These are phyloP conservation scores for Aleiodes sp. DNA, from an alignment of 1,140 invertebrate genomes.

Conservation along the genomic window DNA sequence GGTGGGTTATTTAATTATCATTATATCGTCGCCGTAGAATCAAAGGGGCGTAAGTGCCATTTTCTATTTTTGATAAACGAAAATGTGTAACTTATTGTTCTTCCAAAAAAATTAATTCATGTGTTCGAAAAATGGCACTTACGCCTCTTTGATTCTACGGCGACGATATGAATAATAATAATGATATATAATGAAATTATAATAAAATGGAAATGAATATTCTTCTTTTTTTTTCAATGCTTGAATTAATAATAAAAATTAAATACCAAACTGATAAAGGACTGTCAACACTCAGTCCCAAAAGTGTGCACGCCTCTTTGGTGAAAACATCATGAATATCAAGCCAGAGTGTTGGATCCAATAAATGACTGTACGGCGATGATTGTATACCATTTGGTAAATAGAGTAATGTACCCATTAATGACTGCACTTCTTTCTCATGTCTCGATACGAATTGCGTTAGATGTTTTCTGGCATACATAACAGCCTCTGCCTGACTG, in stretches of 20 bases:
- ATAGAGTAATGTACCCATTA: constrained; percentile 90
- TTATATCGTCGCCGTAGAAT: too few species aligned
- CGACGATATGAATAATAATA: too few species aligned
- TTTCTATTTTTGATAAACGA: too few species aligned
- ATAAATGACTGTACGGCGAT: constrained; percentile 83
- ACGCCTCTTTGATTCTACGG: too few species aligned
- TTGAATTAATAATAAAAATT: constrained; percentile 1
- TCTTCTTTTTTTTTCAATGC: too few species aligned
- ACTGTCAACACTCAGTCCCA: constrained; percentile 90
- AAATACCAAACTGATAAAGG: constrained; percentile 76
- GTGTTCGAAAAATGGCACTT: too few species aligned
- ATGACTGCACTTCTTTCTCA: constrained; percentile 86
- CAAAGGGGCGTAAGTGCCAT: too few species aligned
- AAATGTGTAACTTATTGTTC: too few species aligned
- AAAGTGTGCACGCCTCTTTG: constrained; percentile 88
- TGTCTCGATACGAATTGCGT: constrained; percentile 83
- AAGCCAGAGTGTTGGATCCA: constrained; percentile 83
- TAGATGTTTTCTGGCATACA: constrained; percentile 87
- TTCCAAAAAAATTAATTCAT: too few species aligned
- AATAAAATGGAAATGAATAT: too few species aligned
- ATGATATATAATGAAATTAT: too few species aligned
- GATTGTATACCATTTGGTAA: constrained; percentile 80
- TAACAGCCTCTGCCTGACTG: constrained; percentile 80
- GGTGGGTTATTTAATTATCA: too few species aligned
- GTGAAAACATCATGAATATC: constrained; percentile 86